phyloP scores from a whole-genome alignment of 2,797 vertebrate genomes.

The Tenualosa thibaudeaui region DNA sequence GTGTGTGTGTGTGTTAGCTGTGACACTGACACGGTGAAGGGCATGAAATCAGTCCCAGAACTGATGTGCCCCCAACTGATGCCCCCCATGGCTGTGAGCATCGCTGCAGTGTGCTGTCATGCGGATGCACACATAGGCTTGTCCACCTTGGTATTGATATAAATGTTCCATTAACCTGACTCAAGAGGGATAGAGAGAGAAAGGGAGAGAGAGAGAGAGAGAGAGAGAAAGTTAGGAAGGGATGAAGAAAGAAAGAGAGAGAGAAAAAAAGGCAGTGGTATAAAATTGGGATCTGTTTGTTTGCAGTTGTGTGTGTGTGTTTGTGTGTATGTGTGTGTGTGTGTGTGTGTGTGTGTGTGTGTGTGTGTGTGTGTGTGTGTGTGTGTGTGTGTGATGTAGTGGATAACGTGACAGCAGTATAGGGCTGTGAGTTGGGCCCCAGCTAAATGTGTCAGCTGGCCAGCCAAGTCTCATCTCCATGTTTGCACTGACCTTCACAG shows the following conservation, averaged over 20 bases:
- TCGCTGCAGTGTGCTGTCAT: constrained; percentile 36
- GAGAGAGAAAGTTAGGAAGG: not conserved
- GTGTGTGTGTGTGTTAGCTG: not conserved
- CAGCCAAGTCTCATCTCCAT: constrained; percentile 4
- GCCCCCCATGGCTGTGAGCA: constrained; percentile 25
- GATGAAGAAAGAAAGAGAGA: not conserved
- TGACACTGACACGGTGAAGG: constrained; percentile 14
- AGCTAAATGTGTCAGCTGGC: constrained; percentile 22
- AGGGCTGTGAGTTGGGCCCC: constrained; percentile 15
- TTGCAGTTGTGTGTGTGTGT: not conserved
- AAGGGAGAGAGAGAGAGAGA: not conserved
- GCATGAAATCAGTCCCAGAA: constrained; percentile 21
- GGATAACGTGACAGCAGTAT: not conserved
- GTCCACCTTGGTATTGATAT: constrained; percentile 15
- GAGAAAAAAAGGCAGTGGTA: not conserved
- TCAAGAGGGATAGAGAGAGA: not conserved
- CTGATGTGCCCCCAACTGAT: constrained; percentile 3
- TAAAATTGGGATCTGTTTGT: not conserved
- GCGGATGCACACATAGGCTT: constrained; percentile 36
- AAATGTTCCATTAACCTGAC: constrained; percentile 10
- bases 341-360: not conserved
- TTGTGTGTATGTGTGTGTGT: not conserved
- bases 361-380: not conserved
- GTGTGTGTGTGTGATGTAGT: not conserved
- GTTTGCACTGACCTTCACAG: not conserved